These are phyloP conservation scores for Dicyrtoma fusca DNA, from an alignment of 2,888 invertebrate species.

Conservation along the genomic window DNA sequence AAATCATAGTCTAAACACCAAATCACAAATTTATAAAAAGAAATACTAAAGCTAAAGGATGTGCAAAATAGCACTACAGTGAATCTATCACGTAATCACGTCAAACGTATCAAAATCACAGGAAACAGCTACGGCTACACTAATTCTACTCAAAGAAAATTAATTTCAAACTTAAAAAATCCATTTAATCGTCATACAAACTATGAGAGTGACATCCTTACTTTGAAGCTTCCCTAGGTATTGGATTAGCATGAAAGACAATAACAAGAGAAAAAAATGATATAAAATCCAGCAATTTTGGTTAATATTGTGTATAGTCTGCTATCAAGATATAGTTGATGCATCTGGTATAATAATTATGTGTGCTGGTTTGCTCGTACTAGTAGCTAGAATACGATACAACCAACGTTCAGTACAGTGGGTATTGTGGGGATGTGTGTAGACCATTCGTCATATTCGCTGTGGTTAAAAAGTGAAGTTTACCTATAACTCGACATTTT, in stretches of 20 bases:
- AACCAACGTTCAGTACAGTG: too few relatives aligned
- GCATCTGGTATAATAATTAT: not conserved
- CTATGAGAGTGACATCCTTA: conserved; percentile 40
- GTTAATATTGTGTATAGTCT: not conserved
- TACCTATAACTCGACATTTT: too few relatives aligned
- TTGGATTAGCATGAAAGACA: conserved; percentile 48
- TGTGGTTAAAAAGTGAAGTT: too few relatives aligned
- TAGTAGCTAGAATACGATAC: too few relatives aligned
- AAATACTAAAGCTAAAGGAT: not conserved
- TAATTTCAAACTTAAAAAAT: conserved; percentile 4
- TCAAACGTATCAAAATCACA: too few relatives aligned
- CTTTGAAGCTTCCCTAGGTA: conserved; percentile 53
- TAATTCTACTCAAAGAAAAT: not conserved
- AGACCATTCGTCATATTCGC: too few relatives aligned
- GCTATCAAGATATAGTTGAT: not conserved
- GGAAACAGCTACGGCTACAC: not conserved
- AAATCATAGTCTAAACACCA: not conserved
- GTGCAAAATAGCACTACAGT: too few relatives aligned
- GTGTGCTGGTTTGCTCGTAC: too few relatives aligned
- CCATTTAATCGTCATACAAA: conserved; percentile 10
- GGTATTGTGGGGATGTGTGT: too few relatives aligned
- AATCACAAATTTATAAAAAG: not conserved
- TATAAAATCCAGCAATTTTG: too few relatives aligned
- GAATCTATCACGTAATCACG: too few relatives aligned
- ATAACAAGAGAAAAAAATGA: conserved; percentile 22